These are phyloP conservation scores for Campylorhamphus procurvoides DNA, from an alignment of 2,113 vertebrate species.

Conservation along the genomic window DNA sequence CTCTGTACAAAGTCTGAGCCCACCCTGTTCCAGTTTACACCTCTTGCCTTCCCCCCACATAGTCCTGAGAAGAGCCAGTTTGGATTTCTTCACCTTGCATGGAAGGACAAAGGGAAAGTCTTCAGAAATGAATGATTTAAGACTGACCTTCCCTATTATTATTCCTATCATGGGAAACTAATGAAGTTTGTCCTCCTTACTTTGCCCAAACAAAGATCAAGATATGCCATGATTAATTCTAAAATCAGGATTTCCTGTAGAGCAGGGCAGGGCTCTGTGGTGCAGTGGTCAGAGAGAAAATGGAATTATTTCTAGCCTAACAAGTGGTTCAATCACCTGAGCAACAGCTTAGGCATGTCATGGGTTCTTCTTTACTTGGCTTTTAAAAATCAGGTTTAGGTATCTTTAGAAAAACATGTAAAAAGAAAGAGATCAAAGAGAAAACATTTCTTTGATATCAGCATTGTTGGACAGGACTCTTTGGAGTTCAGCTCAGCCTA, in stretches of 20 bases:
- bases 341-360: neutral
- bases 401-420: neutral
- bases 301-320: neutral
- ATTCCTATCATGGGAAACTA: neutral
- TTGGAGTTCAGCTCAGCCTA: neutral
- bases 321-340: neutral
- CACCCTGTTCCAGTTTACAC: neutral
- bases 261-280: neutral
- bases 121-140: neutral
- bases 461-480: neutral
- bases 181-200: neutral
- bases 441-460: neutral
- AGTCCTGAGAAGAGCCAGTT: neutral
- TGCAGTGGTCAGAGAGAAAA: neutral
- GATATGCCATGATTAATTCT: neutral
- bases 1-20: neutral
- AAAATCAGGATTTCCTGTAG: neutral
- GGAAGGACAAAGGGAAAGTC: neutral
- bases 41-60: neutral
- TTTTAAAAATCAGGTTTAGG: neutral
- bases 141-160: neutral
- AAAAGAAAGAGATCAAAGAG: neutral
- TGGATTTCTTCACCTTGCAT: neutral
- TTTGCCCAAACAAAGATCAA: neutral
- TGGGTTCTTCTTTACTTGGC: neutral